Conservation (phyloP, 2,888 invertebrate species). For the Sturmia bella region DNA sequence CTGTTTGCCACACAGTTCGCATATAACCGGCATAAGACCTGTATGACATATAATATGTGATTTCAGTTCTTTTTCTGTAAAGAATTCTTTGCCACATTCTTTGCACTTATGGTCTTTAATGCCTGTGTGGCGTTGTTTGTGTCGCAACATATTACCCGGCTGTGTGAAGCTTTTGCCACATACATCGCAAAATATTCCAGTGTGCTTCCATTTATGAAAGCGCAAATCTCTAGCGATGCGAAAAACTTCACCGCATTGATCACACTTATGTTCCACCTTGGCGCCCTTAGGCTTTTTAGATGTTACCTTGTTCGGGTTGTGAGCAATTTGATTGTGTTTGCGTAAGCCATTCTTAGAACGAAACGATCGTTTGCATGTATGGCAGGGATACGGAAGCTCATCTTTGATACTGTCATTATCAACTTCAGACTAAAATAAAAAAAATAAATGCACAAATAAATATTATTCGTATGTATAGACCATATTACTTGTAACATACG, state of each 20-base stretch:
- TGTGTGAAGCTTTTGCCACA: conserved; percentile 78
- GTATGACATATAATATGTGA: conserved; percentile 78
- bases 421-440: conserved; percentile 45
- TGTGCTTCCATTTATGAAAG: conserved; percentile 77
- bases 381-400: conserved; percentile 75
- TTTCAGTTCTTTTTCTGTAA: conserved; percentile 76
- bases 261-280: conserved; percentile 72
- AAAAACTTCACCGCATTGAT: conserved; percentile 75
- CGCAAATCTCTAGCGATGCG: conserved; percentile 75
- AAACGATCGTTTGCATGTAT: conserved; percentile 75
- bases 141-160: conserved; percentile 78
- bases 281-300: conserved; percentile 51
- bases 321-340: conserved; percentile 71
- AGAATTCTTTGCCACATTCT: conserved; percentile 77
- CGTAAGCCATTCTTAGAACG: conserved; percentile 74
- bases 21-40: conserved; percentile 76
- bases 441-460: background rate
- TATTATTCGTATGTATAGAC: background rate
- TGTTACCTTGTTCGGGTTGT: conserved; percentile 53
- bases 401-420: conserved; percentile 24
- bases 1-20: conserved; percentile 77
- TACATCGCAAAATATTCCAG: conserved; percentile 79
- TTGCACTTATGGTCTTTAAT: conserved; percentile 78
- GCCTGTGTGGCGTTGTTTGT: conserved; percentile 79
- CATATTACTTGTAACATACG: conserved; percentile 25